A percentile compares a stretch with the other conserved stretches of the same genome.
Evolutionary conservation across 2,113 vertebrate genomes (phyloP).

Genomic region (Fregetta grallaria): DNA sequence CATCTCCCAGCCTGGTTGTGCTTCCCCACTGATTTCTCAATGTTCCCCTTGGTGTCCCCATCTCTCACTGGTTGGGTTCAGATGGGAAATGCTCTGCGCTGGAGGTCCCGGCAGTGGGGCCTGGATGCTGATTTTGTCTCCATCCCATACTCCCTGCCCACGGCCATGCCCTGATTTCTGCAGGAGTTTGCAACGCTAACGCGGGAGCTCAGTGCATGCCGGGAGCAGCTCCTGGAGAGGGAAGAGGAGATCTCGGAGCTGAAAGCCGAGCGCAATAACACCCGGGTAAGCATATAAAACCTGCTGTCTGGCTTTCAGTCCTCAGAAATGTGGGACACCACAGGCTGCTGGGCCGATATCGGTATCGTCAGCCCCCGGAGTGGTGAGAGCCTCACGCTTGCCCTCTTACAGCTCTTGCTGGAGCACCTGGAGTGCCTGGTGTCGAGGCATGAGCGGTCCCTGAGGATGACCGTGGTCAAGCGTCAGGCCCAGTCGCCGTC

Average conservation of each 20-base stretch:
- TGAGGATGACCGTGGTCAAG: constrained; percentile 98
- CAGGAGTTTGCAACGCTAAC: constrained; percentile 97
- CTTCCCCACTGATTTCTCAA: neutral
- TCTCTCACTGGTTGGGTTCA: neutral
- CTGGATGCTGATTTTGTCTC: fast-evolving
- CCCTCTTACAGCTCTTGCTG: constrained; percentile 82
- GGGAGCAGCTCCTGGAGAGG: constrained; percentile 95
- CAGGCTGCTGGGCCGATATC: neutral
- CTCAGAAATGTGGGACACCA: fast-evolving
- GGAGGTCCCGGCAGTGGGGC: neutral
- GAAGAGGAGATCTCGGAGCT: constrained; percentile 97
- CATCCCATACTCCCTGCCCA: neutral
- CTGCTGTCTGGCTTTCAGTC: neutral
- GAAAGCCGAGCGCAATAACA: constrained; percentile 97
- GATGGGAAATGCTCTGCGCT: neutral
- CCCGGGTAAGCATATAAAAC: constrained; percentile 75
- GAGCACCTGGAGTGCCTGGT: constrained; percentile 98
- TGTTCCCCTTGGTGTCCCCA: neutral
- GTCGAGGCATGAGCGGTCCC: constrained; percentile 91
- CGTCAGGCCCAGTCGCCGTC: constrained; percentile 93
- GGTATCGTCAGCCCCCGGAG: neutral
- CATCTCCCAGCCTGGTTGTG: neutral
- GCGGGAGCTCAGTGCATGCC: constrained; percentile 91
- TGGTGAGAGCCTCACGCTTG: neutral
- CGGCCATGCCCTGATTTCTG: neutral